Evolutionary conservation across 2,888 invertebrate species (phyloP).

Genomic region (Luffia ferchaultella): DNA sequence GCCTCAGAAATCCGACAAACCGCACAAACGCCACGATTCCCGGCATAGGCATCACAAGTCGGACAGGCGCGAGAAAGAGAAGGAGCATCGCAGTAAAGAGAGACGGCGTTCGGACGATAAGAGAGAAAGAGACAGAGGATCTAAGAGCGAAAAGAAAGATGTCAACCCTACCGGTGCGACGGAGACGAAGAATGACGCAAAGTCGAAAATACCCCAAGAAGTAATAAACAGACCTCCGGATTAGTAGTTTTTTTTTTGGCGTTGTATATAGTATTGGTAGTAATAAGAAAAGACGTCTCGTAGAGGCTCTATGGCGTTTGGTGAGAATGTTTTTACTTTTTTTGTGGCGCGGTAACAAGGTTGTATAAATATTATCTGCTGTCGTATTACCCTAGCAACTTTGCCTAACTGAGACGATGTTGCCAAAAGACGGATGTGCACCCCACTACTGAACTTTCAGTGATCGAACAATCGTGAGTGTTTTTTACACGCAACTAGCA

Average conservation of each 20-base stretch:
- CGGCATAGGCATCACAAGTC: not conserved
- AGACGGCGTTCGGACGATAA: slow-evolving; percentile 15
- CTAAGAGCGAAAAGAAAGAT: slow-evolving; percentile 12
- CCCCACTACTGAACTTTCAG: no score
- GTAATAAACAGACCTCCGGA: slow-evolving; percentile 43
- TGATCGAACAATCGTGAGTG: no score
- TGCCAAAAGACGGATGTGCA: no score
- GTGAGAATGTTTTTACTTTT: not conserved
- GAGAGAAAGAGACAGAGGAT: slow-evolving; percentile 5
- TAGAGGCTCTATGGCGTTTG: not conserved
- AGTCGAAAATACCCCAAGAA: slow-evolving; percentile 31
- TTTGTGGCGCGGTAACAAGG: not conserved
- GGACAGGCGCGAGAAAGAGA: slow-evolving; percentile 27
- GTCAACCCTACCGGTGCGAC: slow-evolving; percentile 6
- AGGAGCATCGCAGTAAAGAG: slow-evolving; percentile 23
- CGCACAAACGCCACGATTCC: slow-evolving; percentile 33
- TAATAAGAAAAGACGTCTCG: slow-evolving; percentile 8
- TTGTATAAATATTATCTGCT: no score
- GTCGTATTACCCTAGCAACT: no score
- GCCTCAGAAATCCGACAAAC: slow-evolving; percentile 32
- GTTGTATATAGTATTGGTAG: slow-evolving; percentile 4
- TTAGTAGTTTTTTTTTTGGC: slow-evolving; percentile 24
- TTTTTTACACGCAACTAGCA: no score
- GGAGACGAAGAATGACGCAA: slow-evolving; percentile 22
- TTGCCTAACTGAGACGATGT: no score